Base-by-base conservation (phyloP, 2,113 vertebrate species). In the Menidia beryllina region DNA sequence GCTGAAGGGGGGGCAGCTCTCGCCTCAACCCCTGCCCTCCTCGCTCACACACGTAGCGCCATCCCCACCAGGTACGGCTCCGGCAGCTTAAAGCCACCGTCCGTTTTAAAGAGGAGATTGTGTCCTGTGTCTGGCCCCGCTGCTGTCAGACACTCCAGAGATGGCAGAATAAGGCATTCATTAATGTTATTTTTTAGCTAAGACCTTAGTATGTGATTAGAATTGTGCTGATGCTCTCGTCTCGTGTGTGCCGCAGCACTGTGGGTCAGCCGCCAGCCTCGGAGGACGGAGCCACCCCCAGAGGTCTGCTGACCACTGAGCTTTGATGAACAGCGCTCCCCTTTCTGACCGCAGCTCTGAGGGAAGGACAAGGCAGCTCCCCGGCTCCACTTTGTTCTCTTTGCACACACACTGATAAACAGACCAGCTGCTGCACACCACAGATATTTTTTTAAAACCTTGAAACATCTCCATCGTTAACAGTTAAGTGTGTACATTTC, bases 231-330 rank as follows among this genome's bases (percentile, higher is more conserved):
- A 19, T 45, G 6, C 41, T 49, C 4, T 49, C 47, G 26, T 55
- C 49, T 30, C 17, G 34, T 67, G 34, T 67, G 19, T 58, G 53
- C 30, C 9, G 0, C 86, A 94, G 93, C 87, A 26, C 75, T 82
- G 79, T 57, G 72, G 78, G n/a, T 79, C 86, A 79, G 48, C 80
- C 69, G 25, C 79, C 78, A 9, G 54, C 78, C 68, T 77, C 79
- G 13, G 89, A 92, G 24, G 83, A 91, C 47, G 94, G 93, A 81
- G 14, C 89, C 83, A 95, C 90, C 88, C 91, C 86, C 9, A 94
- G 93, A 82, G 95, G 95, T 87, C 95, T 98, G 85, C 94, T 99
- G 86, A 98, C 97, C 74, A 98, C 97, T 69, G 97, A 99, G 86
- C 97, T 99, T 77, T 98, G 87, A 96, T 71, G 82, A 75, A 4